These are phyloP conservation scores for Siphonodentalium dalli DNA, from an alignment of 2,888 invertebrate species.

Conservation along the genomic window DNA sequence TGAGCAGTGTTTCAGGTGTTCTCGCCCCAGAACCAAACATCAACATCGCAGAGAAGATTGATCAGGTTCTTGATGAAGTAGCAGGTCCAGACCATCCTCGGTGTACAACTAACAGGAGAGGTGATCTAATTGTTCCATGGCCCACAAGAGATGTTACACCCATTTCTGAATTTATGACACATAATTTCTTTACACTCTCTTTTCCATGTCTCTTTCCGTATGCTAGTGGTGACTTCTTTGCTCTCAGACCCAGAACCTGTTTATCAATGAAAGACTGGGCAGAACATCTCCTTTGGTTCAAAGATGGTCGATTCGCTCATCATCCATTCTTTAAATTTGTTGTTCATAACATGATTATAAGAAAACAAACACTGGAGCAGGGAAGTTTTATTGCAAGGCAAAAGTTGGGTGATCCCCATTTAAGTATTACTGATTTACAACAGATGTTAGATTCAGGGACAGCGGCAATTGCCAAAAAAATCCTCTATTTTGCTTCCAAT, in stretches of 20 bases:
- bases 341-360: constrained; percentile 18
- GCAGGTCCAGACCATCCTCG: not conserved
- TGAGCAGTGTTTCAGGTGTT: constrained; percentile 3
- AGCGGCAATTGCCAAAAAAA: constrained; percentile 13
- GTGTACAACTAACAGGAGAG: not conserved
- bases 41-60: constrained; percentile 1
- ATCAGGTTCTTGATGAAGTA: constrained; percentile 4
- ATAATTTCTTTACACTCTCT: constrained; percentile 17
- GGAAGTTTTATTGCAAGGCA: constrained; percentile 16
- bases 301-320: constrained; percentile 23
- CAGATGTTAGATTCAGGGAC: constrained; percentile 9
- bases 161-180: constrained; percentile 17
- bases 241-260: constrained; percentile 19
- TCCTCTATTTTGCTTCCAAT: constrained; percentile 19
- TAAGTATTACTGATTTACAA: constrained; percentile 7
- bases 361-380: constrained; percentile 20
- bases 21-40: constrained; percentile 3
- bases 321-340: constrained; percentile 18
- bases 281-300: constrained; percentile 23
- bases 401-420: constrained; percentile 9
- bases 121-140: constrained; percentile 10
- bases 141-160: constrained; percentile 11
- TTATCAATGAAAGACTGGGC: constrained; percentile 28
- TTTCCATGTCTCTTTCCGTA: constrained; percentile 20
- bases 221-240: constrained; percentile 18